Conservation (phyloP, 2,113 vertebrate species). For the Ornithorhynchus anatinus region DNA sequence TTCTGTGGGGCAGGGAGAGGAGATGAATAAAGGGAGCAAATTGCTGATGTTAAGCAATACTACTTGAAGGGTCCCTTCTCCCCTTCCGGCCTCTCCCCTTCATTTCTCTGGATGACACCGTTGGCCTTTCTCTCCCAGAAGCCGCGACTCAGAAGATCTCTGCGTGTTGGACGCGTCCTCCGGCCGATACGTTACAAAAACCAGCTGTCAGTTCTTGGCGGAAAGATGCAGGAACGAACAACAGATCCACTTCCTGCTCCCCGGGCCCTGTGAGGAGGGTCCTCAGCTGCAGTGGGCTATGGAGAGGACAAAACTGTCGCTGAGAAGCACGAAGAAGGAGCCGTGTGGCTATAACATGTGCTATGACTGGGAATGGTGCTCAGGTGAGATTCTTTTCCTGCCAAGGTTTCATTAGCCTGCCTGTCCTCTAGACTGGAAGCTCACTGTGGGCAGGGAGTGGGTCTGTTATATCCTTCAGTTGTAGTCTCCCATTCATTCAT, state of each 20-base stretch:
- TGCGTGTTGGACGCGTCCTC: constrained; percentile 76
- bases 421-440: too few species aligned
- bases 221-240: constrained; percentile 78
- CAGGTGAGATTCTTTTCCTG: constrained; percentile 66
- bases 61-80: not conserved
- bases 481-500: too few species aligned
- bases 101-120: not conserved
- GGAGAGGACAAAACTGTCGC: constrained; percentile 78
- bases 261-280: constrained; percentile 65
- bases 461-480: too few species aligned
- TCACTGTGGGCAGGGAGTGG: too few species aligned
- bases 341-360: constrained; percentile 83
- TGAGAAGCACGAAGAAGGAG: constrained; percentile 72
- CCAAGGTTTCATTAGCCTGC: not conserved
- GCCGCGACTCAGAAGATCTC: constrained; percentile 71
- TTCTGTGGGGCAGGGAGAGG: too few species aligned
- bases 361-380: constrained; percentile 91
- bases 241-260: constrained; percentile 75
- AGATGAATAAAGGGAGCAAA: too few species aligned
- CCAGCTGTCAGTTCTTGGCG: constrained; percentile 80
- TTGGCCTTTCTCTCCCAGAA: constrained; percentile 48
- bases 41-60: too few species aligned
- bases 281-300: constrained; percentile 75
- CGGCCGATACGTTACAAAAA: constrained; percentile 66
- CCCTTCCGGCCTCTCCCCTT: not conserved